These are phyloP conservation scores for Zeuzera pyrina DNA, from an alignment of 2,888 invertebrate genomes.

Conservation along the genomic window DNA sequence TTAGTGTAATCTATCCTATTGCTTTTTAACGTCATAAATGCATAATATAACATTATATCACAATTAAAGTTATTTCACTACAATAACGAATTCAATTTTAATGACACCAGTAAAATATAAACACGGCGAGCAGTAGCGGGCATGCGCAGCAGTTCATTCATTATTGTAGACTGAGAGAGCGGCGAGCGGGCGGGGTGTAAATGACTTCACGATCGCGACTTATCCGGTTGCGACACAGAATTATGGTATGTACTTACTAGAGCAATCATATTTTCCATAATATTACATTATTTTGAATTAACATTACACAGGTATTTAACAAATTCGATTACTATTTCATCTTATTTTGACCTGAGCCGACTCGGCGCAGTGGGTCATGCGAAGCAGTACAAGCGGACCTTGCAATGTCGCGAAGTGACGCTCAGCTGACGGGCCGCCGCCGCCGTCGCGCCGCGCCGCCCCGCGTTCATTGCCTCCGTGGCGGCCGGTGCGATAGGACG, in stretches of 20 bases:
- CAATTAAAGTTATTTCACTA: no score
- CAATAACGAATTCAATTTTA: conserved; percentile 14
- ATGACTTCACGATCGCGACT: conserved; percentile 8
- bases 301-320: no score
- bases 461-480: conserved; percentile 80
- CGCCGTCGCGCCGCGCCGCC: conserved; percentile 60
- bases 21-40: no score
- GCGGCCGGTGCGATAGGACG: conserved; percentile 68
- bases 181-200: conserved; percentile 17
- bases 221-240: conserved; percentile 8
- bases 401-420: conserved; percentile 75
- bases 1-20: no score
- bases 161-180: conserved; percentile 26
- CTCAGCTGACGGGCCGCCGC: conserved; percentile 67
- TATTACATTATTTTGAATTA: no score
- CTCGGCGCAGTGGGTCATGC: conserved; percentile 64
- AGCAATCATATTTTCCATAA: no score
- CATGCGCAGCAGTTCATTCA: conserved; percentile 44
- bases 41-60: no score
- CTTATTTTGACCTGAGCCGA: no score
- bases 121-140: conserved; percentile 25
- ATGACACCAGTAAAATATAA: conserved; percentile 22
- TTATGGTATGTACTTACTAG: not conserved
- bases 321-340: no score
- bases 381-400: conserved; percentile 59